Percentiles rank a stretch among this genome's conserved stretches.
These are phyloP conservation scores for Drosophila longiperda DNA, from an alignment of 2,888 invertebrate genomes.

Conservation along the genomic window DNA sequence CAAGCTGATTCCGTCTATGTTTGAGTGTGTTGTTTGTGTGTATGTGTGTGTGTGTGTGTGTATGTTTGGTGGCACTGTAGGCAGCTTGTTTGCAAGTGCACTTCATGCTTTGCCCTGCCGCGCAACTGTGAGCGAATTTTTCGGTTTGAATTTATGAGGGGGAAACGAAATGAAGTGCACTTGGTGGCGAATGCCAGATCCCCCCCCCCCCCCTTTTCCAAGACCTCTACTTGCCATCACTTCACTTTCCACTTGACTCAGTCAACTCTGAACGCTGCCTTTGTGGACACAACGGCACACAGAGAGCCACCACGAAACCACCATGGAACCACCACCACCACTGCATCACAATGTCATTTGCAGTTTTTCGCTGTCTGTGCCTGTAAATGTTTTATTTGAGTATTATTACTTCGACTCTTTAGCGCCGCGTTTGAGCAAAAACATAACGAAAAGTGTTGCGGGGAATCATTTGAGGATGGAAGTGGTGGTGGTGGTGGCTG, in stretches of 20 bases:
- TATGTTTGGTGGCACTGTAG: constrained; percentile 46
- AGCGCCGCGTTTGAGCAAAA: constrained; percentile 49
- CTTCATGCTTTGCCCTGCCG: constrained; percentile 39
- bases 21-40: background rate
- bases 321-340: constrained; percentile 12
- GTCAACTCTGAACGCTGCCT: constrained; percentile 64
- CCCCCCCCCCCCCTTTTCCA: background rate
- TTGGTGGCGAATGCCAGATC: constrained; percentile 41
- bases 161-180: constrained; percentile 74
- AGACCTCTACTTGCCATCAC: constrained; percentile 25
- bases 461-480: background rate
- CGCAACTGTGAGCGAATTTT: constrained; percentile 59
- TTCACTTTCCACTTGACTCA: constrained; percentile 75
- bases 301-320: constrained; percentile 8
- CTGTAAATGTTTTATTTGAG: constrained; percentile 77
- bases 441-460: constrained; percentile 23
- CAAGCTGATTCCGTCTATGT: constrained; percentile 22
- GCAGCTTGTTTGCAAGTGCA: constrained; percentile 67
- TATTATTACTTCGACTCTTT: constrained; percentile 77
- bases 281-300: constrained; percentile 47
- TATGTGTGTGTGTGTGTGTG: constrained; percentile 21
- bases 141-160: constrained; percentile 74
- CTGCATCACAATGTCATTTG: constrained; percentile 65
- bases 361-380: constrained; percentile 75
- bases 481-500: background rate